Evolutionary conservation across 2,113 vertebrate species (phyloP).

Genomic region (Hippocampus zosterae): DNA sequence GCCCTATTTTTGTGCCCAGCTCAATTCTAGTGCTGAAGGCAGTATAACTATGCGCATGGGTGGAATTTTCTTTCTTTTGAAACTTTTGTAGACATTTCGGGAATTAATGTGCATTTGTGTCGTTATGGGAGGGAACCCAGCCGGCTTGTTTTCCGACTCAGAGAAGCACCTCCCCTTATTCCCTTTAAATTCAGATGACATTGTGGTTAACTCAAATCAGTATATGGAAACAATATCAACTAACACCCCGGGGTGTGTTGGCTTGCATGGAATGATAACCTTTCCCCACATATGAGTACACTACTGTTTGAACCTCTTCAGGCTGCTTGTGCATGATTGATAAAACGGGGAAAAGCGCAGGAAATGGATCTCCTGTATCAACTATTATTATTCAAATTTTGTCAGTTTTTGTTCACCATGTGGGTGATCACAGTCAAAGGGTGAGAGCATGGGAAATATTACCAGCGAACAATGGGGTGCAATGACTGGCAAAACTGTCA

Average conservation of each 20-base stretch:
- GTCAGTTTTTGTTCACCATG: not conserved
- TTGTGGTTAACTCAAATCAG: not conserved
- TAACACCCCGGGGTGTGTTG: not conserved
- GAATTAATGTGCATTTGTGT: too few species aligned
- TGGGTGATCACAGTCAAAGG: not conserved
- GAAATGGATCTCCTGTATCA: not conserved
- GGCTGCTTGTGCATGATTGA: not conserved
- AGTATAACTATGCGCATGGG: too few species aligned
- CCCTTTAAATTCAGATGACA: too few species aligned
- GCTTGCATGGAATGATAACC: not conserved
- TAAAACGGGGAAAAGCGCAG: not conserved
- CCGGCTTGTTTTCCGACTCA: too few species aligned
- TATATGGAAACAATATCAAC: not conserved
- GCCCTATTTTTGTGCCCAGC: too few species aligned
- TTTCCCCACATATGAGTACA: not conserved
- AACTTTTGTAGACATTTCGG: too few species aligned
- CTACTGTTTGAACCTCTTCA: not conserved
- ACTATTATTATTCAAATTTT: not conserved
- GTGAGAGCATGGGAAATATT: not conserved
- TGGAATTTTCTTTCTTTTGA: too few species aligned
- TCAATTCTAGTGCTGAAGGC: too few species aligned
- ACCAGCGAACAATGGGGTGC: not conserved
- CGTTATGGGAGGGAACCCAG: too few species aligned
- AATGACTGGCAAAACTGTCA: not conserved
- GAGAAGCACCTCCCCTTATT: too few species aligned